phyloP scores from a whole-genome alignment of 2,113 vertebrate genomes.

The Gasterosteus nipponicus region DNA sequence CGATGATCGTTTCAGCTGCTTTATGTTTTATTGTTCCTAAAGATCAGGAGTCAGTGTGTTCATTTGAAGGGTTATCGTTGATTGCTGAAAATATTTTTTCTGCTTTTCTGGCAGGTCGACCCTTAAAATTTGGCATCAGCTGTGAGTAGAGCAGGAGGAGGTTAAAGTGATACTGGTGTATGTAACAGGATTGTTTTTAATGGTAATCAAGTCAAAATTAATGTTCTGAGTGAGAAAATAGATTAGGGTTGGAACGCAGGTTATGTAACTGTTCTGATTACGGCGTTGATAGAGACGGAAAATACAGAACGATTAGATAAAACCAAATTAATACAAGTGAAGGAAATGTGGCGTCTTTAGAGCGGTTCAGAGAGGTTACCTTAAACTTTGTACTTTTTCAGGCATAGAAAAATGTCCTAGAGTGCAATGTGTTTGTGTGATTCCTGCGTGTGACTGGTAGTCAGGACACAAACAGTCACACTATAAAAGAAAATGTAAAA shows the following conservation, averaged over 20 bases:
- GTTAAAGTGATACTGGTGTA: not conserved
- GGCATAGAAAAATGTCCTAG: not conserved
- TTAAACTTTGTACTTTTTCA: not conserved
- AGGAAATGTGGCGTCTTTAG: slow-evolving; percentile 4
- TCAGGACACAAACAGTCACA: not conserved
- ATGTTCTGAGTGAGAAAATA: slow-evolving; percentile 16
- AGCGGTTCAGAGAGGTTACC: not conserved
- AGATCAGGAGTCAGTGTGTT: not conserved
- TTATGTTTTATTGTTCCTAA: not conserved
- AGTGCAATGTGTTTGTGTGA: not conserved
- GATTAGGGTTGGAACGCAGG: slow-evolving; percentile 16
- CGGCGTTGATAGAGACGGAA: slow-evolving; percentile 16
- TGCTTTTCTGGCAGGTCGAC: not conserved
- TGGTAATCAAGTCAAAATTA: slow-evolving; percentile 19
- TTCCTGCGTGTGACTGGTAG: not conserved
- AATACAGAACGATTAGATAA: not conserved
- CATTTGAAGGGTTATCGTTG: not conserved
- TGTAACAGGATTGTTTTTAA: slow-evolving; percentile 14
- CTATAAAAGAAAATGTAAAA: slow-evolving; percentile 19
- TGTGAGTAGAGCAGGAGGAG: slow-evolving; percentile 11
- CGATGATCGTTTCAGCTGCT: not conserved
- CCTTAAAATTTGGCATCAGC: not conserved
- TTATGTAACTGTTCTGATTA: slow-evolving; percentile 40
- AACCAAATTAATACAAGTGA: slow-evolving; percentile 28
- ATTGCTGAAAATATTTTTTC: not conserved